Evolutionary conservation across 2,113 vertebrate species (phyloP), one percentile per base, ranked within the genome.

Genomic region (Panurus biarmicus): DNA sequence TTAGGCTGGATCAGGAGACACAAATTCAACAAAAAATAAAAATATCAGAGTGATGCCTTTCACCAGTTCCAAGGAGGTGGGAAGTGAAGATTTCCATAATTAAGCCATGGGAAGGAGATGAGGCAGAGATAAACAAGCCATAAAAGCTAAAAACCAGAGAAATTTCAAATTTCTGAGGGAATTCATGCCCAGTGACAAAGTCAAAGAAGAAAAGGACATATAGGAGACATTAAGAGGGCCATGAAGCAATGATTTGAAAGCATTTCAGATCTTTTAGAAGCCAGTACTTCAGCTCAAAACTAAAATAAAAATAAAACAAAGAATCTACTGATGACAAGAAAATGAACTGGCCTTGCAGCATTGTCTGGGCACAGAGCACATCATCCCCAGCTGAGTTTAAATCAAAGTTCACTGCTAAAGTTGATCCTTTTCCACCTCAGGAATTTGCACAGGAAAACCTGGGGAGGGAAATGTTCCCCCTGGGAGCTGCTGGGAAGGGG

Each of bases 401-500:
- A 36, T 79, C 10, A 47, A 78, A 82, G 2, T 44, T 15, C 5
- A 58, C 29, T 25, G 11, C 14, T 35, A 5, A 42, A 36, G 6
- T 6, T n/a, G 14, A 15, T 51, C 26, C 16, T 67, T 56, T 56
- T 20, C 47, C 61, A 45, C 51, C 7, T 7, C 29, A 66, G 14
- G 25, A 58, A 42, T 33, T 45, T 20, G 7, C 6, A 1, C 15
- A 35, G 51, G 19, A 57, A 54, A 78, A 35, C 2, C 33, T 22
- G 21, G 31, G n/a, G n/a, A 16, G 13, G 7, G 40, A 18, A 35
- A 14, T 0, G 1, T 13, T 5, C 21, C 48, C 16, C 7, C 2
- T 10, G 16, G 53, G 18, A 77, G 15, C 25, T 9, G 15, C 13
- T 38, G 47, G 19, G 35, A 58, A 62, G 13, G 17, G 14, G 11